phyloP scores from a whole-genome alignment of 2,888 invertebrate species.

The Diaprepes abbreviatus region DNA sequence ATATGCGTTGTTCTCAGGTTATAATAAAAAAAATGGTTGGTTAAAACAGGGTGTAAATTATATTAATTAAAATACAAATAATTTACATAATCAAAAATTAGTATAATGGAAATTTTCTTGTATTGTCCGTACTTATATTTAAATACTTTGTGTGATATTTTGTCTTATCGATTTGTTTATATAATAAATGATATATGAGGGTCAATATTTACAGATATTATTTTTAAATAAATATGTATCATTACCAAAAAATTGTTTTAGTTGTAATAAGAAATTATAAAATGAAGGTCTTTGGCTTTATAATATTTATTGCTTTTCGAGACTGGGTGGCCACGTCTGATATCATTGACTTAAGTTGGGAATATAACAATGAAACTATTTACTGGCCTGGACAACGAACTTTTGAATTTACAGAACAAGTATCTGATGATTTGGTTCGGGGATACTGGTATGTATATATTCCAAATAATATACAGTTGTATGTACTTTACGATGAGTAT shows the following conservation, averaged over 20 bases:
- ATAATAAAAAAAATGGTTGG: no score
- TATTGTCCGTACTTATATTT: constrained; percentile 1
- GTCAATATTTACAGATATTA: constrained; percentile 1
- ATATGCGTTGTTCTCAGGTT: no score
- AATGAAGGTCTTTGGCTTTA: background rate
- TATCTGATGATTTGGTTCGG: background rate
- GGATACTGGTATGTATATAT: constrained; percentile 37
- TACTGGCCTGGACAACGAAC: constrained; percentile 57
- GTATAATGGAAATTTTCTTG: background rate
- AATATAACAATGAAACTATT: constrained; percentile 58
- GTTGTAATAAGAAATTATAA: background rate
- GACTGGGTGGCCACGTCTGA: background rate
- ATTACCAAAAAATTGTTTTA: background rate
- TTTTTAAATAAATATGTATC: background rate
- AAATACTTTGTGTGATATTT: constrained; percentile 7
- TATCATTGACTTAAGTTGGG: constrained; percentile 59
- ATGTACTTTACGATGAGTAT: no score
- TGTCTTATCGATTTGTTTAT: background rate
- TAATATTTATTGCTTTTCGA: background rate
- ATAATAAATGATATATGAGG: background rate
- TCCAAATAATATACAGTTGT: no score
- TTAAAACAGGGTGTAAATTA: no score
- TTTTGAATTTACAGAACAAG: constrained; percentile 58
- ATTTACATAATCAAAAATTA: no score
- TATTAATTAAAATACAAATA: no score